Evolutionary conservation across 2,888 invertebrate genomes (phyloP).

Genomic region (Pterostichus madidus): DNA sequence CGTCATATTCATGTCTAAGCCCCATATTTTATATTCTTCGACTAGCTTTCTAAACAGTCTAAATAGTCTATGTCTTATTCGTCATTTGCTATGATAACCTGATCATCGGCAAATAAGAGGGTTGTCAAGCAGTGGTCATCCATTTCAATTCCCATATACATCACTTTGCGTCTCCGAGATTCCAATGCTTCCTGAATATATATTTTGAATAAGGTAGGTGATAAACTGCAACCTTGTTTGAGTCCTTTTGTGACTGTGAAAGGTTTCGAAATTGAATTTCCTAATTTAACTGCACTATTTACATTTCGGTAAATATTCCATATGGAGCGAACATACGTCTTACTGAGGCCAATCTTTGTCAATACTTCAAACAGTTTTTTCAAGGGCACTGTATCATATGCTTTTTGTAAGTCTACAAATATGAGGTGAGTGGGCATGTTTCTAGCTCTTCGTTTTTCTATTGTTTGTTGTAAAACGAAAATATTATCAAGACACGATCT

Average conservation of each 20-base stretch:
- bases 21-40: conserved; percentile 9
- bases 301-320: too few species aligned
- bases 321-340: too few species aligned
- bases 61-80: neutral
- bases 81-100: conserved; percentile 4
- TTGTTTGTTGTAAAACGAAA: too few species aligned
- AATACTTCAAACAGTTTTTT: too few species aligned
- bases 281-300: too few species aligned
- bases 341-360: too few species aligned
- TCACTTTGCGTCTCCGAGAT: neutral
- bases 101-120: neutral
- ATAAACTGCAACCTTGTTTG: conserved; percentile 12
- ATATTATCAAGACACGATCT: too few species aligned
- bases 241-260: neutral
- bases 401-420: too few species aligned
- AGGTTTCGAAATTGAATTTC: too few species aligned
- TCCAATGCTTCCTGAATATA: neutral
- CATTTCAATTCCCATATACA: neutral
- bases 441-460: too few species aligned
- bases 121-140: neutral
- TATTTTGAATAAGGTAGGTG: conserved; percentile 16
- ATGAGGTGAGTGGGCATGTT: too few species aligned
- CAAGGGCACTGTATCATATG: too few species aligned
- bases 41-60: conserved; percentile 1
- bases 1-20: neutral